These are phyloP conservation scores for Agrochola lychnidis DNA, from an alignment of 2,888 invertebrate genomes.

Conservation along the genomic window DNA sequence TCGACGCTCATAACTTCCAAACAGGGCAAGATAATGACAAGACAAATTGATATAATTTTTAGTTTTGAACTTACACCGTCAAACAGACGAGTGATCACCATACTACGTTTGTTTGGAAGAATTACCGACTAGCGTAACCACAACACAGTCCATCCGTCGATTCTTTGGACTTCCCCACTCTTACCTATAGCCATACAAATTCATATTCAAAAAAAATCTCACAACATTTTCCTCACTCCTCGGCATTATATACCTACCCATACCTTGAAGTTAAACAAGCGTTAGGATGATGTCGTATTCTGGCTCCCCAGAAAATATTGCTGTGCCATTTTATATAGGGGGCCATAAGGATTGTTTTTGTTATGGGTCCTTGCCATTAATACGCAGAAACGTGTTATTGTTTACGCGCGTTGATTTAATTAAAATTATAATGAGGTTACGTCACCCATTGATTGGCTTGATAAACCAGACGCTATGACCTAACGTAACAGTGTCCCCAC, in stretches of 20 bases:
- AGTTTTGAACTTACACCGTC: no score
- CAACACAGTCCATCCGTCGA: not conserved
- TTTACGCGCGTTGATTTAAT: not conserved
- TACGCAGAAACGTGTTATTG: not conserved
- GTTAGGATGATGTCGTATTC: not conserved
- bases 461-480: not conserved
- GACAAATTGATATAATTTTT: no score
- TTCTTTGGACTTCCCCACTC: not conserved
- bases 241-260: not conserved
- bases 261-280: not conserved
- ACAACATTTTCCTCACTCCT: not conserved
- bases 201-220: not conserved
- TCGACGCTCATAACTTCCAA: no score
- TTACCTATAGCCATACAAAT: not conserved
- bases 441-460: slow-evolving; percentile 8
- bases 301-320: not conserved
- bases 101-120: no score
- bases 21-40: no score
- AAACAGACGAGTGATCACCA: no score
- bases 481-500: not conserved
- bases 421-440: slow-evolving; percentile 11
- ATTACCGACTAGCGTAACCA: no score
- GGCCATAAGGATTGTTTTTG: not conserved
- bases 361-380: no score
- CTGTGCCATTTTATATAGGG: not conserved